Percentiles rank a stretch among this genome's conserved stretches.
Evolutionary conservation across 2,113 vertebrate species (phyloP).

Genomic region (Prunella fulvescens): DNA sequence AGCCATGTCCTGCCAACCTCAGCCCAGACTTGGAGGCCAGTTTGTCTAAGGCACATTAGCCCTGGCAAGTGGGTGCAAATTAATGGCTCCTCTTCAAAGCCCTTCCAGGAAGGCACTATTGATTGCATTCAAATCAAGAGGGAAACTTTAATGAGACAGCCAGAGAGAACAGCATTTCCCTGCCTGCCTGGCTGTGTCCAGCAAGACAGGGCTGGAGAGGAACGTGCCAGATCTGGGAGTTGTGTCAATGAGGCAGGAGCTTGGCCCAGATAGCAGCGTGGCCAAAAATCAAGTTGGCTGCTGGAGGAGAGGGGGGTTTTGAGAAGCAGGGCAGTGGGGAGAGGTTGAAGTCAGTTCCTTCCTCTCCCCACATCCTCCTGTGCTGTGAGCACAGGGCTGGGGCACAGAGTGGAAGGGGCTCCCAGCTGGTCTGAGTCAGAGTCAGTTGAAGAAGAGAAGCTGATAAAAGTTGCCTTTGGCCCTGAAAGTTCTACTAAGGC

Average conservation of each 20-base stretch:
- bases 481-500: background rate
- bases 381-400: background rate
- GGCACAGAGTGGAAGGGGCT: background rate
- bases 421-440: background rate
- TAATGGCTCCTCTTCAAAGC: background rate
- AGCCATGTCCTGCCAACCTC: background rate
- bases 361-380: background rate
- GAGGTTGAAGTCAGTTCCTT: background rate
- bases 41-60: background rate
- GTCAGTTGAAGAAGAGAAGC: background rate
- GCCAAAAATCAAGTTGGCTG: background rate
- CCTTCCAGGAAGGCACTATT: conserved; percentile 9
- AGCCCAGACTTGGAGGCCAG: background rate
- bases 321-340: background rate
- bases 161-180: background rate
- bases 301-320: background rate
- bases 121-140: background rate
- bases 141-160: conserved; percentile 14
- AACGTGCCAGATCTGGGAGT: background rate
- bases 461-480: background rate
- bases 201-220: background rate
- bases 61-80: background rate
- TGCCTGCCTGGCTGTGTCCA: background rate
- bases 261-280: background rate
- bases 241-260: background rate